These are phyloP conservation scores for Odontamblyopus lacepedii DNA, from an alignment of 2,797 vertebrate genomes.

Conservation along the genomic window DNA sequence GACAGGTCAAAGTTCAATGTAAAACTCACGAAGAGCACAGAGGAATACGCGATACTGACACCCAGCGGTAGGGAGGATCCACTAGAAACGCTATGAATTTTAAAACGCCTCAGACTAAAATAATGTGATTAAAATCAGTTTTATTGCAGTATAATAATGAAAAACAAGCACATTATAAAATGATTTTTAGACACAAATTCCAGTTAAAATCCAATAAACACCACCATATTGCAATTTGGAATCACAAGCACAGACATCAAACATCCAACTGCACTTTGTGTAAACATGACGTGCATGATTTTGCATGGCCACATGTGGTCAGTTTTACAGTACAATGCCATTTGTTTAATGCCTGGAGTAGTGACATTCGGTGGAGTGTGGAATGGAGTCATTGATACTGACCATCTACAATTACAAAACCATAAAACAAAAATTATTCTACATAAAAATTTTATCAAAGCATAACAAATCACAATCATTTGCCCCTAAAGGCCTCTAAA, in stretches of 20 bases:
- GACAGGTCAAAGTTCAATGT: slow-evolving; percentile 62
- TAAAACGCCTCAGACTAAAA: slow-evolving; percentile 18
- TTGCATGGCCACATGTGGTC: slow-evolving; percentile 29
- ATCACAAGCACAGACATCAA: slow-evolving; percentile 45
- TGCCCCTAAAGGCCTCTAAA: slow-evolving; percentile 32
- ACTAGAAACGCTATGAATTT: slow-evolving; percentile 2
- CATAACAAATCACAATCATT: slow-evolving; percentile 27
- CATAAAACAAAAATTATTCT: slow-evolving; percentile 31
- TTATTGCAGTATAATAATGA: background rate
- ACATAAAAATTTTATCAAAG: slow-evolving; percentile 28
- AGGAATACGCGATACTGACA: background rate
- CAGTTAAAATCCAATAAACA: slow-evolving; percentile 39
- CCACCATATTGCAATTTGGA: slow-evolving; percentile 37
- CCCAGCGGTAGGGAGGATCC: slow-evolving; percentile 41
- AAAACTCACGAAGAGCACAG: background rate
- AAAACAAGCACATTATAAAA: slow-evolving; percentile 55
- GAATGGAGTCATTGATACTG: slow-evolving; percentile 59
- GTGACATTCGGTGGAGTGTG: slow-evolving; percentile 27
- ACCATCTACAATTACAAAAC: slow-evolving; percentile 14
- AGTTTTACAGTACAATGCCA: slow-evolving; percentile 27
- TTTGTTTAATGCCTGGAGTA: slow-evolving; percentile 37
- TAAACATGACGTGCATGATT: slow-evolving; percentile 40
- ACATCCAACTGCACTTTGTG: slow-evolving; percentile 34
- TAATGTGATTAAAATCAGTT: slow-evolving; percentile 12
- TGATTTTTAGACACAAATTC: slow-evolving; percentile 30